Base-by-base conservation (phyloP, 2,888 invertebrate species). In the Chironomus tentans region DNA sequence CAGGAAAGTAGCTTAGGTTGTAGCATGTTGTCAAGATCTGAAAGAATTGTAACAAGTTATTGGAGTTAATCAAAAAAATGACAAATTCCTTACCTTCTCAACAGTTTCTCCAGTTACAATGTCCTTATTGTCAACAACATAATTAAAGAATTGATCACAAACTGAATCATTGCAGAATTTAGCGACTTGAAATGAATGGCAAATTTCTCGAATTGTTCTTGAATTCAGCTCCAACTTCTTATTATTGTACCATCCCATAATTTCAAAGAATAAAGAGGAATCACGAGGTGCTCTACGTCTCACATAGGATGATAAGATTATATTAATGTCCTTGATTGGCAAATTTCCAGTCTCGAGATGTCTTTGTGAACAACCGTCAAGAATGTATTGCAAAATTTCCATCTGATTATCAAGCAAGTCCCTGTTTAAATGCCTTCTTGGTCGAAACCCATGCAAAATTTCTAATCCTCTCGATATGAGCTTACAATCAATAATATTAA, bases 41-140 rank as follows among this genome's bases (percentile, higher is more conserved):
- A 74, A 62, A 2, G 22, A 68, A 68, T 15, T 7, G 24, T 47
- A 24, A 46, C 3, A 18, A 70, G n/a, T 21, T 47, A 21, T 7
- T 10, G 28, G n/a, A 28, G 1, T 5, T 18, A 28, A 18, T 18
- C 10, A 70, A 70, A 10, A 10, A 10, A 3, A n/a, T 50, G 5
- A 15, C 0, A 56, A 7, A 6, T 56, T 15, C 6, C 22, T 48
- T 0, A 87, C 79, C 79, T 85, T 86, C 78, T 85, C 86, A 2
- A 84, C 84, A 62, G 86, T 87, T 77, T 87, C 86, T 3, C 86
- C 87, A 1, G 85, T 80, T 2, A 88, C 78, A 78, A 83, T 81
- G 1, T 83, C 80, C 70, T 82, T 81, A 77, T 86, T 82, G 12
- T 82, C 78, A 1, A 84, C 78, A 10, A 87, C 80, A 79, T 87